Evolutionary conservation across 2,797 vertebrate species (phyloP), one percentile per base, ranked within the genome.

Genomic region (Oreochromis mossambicus): DNA sequence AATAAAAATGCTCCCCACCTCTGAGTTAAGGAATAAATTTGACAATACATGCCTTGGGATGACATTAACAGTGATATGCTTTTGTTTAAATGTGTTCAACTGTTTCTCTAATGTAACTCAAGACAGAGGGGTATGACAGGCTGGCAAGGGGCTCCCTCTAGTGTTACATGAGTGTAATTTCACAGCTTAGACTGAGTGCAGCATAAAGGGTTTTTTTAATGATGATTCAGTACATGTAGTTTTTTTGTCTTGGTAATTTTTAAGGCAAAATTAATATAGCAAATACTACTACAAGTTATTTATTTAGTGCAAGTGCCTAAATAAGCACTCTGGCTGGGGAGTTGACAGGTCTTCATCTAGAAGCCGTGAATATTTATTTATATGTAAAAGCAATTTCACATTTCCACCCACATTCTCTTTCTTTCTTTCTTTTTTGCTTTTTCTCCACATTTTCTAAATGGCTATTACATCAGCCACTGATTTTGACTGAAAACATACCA

Each of bases 61-160:
- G 24, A 11, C 24, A 48, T 9, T 29, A 73, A 17, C 29, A 48
- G 68, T 46, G 41, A 70, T 46, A 12, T 48, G 68, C 15, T 73
- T 29, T 70, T 29, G 24, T 17, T 26, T 46, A 70, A 17, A 46
- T 26, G 66, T 17, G 6, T 46, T 46, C 66, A 46, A 73, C 24
- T 48, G 6, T 48, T 73, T 46, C 21, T 17, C 38, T 43, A 43
- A 26, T 14, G 21, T 41, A 70, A 17, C 3, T 26, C 2, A 70
- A 15, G 26, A 46, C 41, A 29, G 24, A 19, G 41, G 41, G 41
- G 41, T 29, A 2, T 34, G 50, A 80, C 76, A 3, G 7, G 36
- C 50, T 83, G 79, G 36, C 26, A n/a, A 7, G 19, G 32, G 13
- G 88, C 92, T 66, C 92, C 92, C 90, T 92, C 93, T 93, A 89